These are phyloP conservation scores for Cryptoleucopteryx plumbea DNA, from an alignment of 2,113 vertebrate species.

Conservation along the genomic window DNA sequence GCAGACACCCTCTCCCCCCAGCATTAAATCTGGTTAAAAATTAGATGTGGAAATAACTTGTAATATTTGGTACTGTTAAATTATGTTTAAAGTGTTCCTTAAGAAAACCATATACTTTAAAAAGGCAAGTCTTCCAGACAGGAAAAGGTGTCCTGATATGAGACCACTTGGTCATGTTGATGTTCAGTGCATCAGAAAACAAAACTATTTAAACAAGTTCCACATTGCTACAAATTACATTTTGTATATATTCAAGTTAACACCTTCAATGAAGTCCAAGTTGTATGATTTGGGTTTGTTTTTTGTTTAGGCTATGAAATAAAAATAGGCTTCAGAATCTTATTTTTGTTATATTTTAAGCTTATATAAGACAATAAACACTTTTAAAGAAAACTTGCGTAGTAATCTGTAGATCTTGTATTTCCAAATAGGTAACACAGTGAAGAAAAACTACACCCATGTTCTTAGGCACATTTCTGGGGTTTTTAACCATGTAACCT, in stretches of 20 bases:
- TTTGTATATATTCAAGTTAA: not conserved
- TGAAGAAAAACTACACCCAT: not conserved
- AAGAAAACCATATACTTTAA: not conserved
- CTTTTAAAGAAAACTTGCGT: not conserved
- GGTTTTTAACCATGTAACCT: rapidly evolving
- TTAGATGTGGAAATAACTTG: not conserved
- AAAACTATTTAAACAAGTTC: not conserved
- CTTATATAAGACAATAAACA: not conserved
- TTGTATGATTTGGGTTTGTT: not conserved
- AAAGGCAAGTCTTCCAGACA: not conserved
- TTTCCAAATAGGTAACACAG: not conserved
- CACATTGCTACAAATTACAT: not conserved
- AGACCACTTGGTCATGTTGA: not conserved
- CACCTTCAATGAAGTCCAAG: not conserved
- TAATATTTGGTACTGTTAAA: not conserved
- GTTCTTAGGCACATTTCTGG: not conserved
- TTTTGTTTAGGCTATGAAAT: not conserved
- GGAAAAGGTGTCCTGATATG: not conserved
- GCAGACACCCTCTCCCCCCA: not conserved
- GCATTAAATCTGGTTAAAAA: not conserved
- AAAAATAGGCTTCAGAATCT: not conserved
- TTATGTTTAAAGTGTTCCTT: not conserved
- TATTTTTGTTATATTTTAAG: not conserved
- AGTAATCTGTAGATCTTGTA: not conserved
- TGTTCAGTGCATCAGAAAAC: not conserved